Evolutionary conservation across 92 coral and sea anemone species (phyloP), one percentile per base, ranked within the genome.

Genomic region (Palythoa caribaeorum): DNA sequence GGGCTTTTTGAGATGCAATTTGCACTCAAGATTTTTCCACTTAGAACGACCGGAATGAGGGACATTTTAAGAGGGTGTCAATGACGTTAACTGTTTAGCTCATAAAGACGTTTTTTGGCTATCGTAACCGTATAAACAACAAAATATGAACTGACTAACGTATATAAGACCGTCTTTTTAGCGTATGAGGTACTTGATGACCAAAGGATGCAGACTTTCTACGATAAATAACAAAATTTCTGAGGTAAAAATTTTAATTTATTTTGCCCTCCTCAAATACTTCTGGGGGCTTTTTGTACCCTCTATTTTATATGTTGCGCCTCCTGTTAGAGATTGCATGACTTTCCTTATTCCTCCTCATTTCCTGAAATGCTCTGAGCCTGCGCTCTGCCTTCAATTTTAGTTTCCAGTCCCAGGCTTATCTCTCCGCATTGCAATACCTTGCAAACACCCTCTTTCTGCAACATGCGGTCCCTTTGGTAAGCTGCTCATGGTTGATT

Each of bases 301-400:
- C 63, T 57, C 63, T 57, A 57, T 57, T 57, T 57, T 28, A 28
- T 28, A 28, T 28, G 28, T 28, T 28, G 28, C 0, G 28, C 15
- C 16, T 52, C 55, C 55, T 57, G 15, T 7, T 57, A 17, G 15
- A 57, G 63, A 57, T 2, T 11, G 63, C 1, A 57, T 12, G 15
- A 57, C 63, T 57, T 57, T 17, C 55, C 55, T 11, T 51, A 51
- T 17, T 12, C 15, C 0, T 3, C 3, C 38, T 52, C 37, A 52
- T 79, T 51, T 79, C 70, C 71, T 79, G 84, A 79, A 65, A 79
- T 79, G 44, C 84, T 79, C 70, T n/a, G 70, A 79, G 84, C 84
- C 84, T 78, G 84, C 38, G 84, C 70, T 79, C 69, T 79, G 69
- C 70, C 70, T 79, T 65, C 84, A 69, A 70, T 79, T 52, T 79